A percentile compares a stretch with the other conserved stretches of the same genome.
Conservation (phyloP, 2,888 invertebrate species). For the Cryptus viduatorius region DNA sequence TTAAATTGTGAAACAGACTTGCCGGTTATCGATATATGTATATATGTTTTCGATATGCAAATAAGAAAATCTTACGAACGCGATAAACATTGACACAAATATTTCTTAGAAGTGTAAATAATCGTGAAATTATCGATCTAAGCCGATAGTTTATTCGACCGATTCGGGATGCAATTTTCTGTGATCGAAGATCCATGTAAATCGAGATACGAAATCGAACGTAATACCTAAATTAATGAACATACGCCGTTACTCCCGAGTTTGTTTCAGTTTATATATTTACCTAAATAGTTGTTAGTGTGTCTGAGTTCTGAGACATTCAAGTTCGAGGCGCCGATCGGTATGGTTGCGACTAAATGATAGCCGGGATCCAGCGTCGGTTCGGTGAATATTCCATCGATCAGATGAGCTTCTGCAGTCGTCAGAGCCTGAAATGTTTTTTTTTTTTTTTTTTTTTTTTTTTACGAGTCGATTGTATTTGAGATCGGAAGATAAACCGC, state of each 20-base stretch:
- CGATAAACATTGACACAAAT: neutral
- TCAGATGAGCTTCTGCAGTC: slow-evolving; percentile 87
- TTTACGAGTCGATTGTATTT: neutral
- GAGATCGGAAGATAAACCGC: neutral
- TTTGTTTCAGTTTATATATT: slow-evolving; percentile 67
- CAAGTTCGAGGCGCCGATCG: slow-evolving; percentile 94
- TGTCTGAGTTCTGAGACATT: slow-evolving; percentile 93
- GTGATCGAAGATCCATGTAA: no score
- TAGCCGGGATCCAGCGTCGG: slow-evolving; percentile 93
- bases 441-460: slow-evolving; percentile 5
- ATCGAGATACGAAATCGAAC: neutral
- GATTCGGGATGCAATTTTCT: neutral
- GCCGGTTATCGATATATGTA: neutral
- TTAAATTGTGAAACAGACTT: neutral
- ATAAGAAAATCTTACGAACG: neutral
- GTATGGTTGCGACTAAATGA: slow-evolving; percentile 93
- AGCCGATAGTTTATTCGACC: slow-evolving; percentile 18
- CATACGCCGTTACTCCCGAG: slow-evolving; percentile 11
- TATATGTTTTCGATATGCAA: neutral
- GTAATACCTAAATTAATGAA: slow-evolving; percentile 35
- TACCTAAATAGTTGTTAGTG: slow-evolving; percentile 94
- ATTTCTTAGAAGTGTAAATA: neutral
- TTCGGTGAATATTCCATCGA: slow-evolving; percentile 94
- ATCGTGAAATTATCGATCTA: neutral
- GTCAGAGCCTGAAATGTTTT: slow-evolving; percentile 43